Evolutionary conservation across 2,797 vertebrate genomes (phyloP), one percentile per base, ranked within the genome.

Genomic region (Myiothlypis chrysogaster): DNA sequence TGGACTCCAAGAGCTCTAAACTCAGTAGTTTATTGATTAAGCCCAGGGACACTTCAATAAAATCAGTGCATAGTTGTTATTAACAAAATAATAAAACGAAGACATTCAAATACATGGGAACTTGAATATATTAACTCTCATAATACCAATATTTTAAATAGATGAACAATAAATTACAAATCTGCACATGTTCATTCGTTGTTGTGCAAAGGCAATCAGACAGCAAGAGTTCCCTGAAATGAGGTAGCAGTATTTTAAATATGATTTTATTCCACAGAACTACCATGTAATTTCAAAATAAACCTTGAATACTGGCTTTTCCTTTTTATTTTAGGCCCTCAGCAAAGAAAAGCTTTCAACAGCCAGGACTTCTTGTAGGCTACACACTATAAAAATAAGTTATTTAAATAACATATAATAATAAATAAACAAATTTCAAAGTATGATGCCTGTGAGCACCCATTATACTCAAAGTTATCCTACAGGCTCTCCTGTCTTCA

Each of bases 321-420:
- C 19, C 34, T 49, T 82, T 63, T 57, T 3, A 8, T 14, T 72
- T n/a, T 61, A 25, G 19, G 56, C 79, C 49, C 17, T 19, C 22
- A 30, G 71, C 2, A 23, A 49, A 70, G 41, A 69, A 84, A 87
- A 80, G 7, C 49, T 90, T 69, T 77, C 70, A 30, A 37, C 35
- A 83, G 56, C 34, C 10, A 14, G 68, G 41, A 56, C 66, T n/a
- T 60, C 66, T 52, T 34, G 41, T 39, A 89, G 83, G 44, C 86
- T n/a, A 41, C 0, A 3, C 19, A 16, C 18, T 80, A 87, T 39
- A 94, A 94, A 95, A 95, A 97, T 96, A 97, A 96, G 89, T 97
- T 95, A 94, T 49, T 98, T 98, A 98, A 98, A 98, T 98, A 98
- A 97, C 82, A 97, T 60, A 94, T 8, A 96, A 60, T 69, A 98